Conservation (phyloP, 2,113 vertebrate genomes). For the Gorsachius goisagi region DNA sequence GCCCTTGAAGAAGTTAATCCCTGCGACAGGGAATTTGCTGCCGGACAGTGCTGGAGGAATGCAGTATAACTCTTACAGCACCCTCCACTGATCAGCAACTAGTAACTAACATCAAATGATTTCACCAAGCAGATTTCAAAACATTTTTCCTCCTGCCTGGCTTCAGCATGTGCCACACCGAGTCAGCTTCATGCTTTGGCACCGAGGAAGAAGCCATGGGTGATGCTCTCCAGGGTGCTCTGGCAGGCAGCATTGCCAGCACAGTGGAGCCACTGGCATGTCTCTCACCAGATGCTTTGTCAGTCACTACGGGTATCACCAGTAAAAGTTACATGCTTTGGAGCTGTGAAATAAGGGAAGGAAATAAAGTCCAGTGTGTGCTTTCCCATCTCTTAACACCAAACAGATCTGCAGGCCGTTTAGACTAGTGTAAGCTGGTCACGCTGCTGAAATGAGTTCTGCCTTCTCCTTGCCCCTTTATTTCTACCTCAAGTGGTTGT, state of each 20-base stretch:
- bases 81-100: not conserved
- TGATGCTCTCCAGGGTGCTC: not conserved
- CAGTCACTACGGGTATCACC: not conserved
- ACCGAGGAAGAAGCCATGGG: not conserved
- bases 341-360: not conserved
- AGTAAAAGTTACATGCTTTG: not conserved
- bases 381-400: not conserved
- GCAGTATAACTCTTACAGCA: not conserved
- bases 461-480: not conserved
- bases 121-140: not conserved
- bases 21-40: not conserved
- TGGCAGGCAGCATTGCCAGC: not conserved
- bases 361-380: rapidly evolving
- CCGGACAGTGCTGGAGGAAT: rapidly evolving
- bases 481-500: not conserved
- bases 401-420: not conserved
- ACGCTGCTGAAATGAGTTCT: not conserved
- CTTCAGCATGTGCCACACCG: not conserved
- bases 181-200: not conserved
- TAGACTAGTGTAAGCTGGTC: not conserved
- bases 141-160: not conserved
- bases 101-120: not conserved
- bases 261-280: not conserved
- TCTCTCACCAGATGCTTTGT: not conserved
- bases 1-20: not conserved